Percentiles rank a stretch among this genome's conserved stretches.
phyloP scores from a whole-genome alignment of 2,888 invertebrate species.

The Rhamnusium bicolor region DNA sequence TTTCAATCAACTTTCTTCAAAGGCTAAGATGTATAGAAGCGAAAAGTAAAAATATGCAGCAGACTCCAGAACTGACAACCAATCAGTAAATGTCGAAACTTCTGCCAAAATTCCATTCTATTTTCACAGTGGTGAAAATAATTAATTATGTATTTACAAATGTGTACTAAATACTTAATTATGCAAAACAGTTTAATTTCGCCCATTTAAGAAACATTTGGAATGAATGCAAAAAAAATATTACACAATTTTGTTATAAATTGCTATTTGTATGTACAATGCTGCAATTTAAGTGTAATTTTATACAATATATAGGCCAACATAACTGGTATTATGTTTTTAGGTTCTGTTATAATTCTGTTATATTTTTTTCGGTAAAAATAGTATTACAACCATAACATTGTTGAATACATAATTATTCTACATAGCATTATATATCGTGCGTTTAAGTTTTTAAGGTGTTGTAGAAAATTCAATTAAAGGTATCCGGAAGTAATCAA shows the following conservation, averaged over 20 bases:
- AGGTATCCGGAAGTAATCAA: no score
- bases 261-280: background rate
- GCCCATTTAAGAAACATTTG: background rate
- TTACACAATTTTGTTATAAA: background rate
- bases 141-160: background rate
- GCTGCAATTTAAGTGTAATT: background rate
- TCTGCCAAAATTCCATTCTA: background rate
- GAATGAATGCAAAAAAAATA: background rate
- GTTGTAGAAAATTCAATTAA: no score
- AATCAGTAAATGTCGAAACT: background rate
- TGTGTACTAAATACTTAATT: constrained; percentile 1
- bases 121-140: background rate
- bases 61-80: no score
- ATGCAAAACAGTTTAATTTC: constrained; percentile 11
- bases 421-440: background rate
- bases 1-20: no score
- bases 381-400: background rate
- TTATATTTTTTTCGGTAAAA: background rate
- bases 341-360: background rate
- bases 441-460: no score
- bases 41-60: no score
- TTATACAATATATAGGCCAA: background rate
- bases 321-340: background rate
- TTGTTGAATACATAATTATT: background rate
- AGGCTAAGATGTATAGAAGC: no score